phyloP scores from a whole-genome alignment of 1,140 invertebrate genomes.

The Onthophagus taurus region DNA sequence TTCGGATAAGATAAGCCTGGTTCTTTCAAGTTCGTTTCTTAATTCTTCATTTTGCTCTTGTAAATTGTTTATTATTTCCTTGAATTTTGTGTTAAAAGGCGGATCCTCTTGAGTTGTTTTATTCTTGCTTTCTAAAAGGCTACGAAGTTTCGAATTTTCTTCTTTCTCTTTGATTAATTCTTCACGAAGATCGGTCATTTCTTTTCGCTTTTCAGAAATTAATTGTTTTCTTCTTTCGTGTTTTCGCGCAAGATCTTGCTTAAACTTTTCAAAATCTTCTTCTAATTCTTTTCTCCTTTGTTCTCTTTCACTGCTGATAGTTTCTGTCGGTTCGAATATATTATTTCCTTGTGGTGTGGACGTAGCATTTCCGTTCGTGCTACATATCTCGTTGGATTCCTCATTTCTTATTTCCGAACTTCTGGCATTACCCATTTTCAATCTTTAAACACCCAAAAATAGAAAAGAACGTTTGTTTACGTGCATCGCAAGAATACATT shows the following conservation, averaged over 20 bases:
- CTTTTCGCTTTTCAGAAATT: slow-evolving; percentile 45
- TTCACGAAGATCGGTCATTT: slow-evolving; percentile 45
- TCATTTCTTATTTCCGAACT: slow-evolving; percentile 5
- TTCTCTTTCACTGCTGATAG: slow-evolving; percentile 7
- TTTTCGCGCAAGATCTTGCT: slow-evolving; percentile 45
- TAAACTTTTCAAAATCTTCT: slow-evolving; percentile 44
- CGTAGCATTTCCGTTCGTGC: slow-evolving; percentile 1
- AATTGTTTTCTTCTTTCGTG: slow-evolving; percentile 47
- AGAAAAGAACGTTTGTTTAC: too few relatives aligned
- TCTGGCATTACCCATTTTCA: slow-evolving; percentile 16
- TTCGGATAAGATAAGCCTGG: slow-evolving; percentile 29
- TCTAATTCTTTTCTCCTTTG: slow-evolving; percentile 9
- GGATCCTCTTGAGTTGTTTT: slow-evolving; percentile 8
- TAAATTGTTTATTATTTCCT: slow-evolving; percentile 36
- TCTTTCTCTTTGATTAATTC: slow-evolving; percentile 43
- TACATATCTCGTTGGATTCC: slow-evolving; percentile 1
- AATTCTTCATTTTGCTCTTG: slow-evolving; percentile 37
- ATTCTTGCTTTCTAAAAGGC: slow-evolving; percentile 13
- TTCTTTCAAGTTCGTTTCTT: slow-evolving; percentile 17
- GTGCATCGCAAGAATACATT: too few relatives aligned
- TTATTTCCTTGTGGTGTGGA: neutral
- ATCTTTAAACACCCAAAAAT: too few relatives aligned
- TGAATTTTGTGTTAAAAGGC: neutral
- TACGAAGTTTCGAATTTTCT: slow-evolving; percentile 34
- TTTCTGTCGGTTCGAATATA: slow-evolving; percentile 8